Base-by-base conservation (phyloP, 1,140 invertebrate genomes). In the Drosophila tropicalis region DNA sequence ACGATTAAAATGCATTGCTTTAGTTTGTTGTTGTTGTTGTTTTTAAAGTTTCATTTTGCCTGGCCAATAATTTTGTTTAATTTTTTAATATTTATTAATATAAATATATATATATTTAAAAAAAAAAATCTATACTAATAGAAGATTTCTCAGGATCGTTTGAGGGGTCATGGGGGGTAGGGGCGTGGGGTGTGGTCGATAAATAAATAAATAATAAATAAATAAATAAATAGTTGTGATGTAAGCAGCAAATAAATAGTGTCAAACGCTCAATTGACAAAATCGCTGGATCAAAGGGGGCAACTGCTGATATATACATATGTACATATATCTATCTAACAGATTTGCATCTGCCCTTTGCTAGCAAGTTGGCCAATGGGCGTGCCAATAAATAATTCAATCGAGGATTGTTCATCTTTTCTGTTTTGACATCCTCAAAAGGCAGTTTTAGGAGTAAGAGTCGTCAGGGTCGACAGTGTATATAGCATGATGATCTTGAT, bases 281-380 rank as follows among this genome's bases (percentile, higher is more conserved):
- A 90, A 90, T 91, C 89, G 79, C 89, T 77, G 84, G 73, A 40
- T 83, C 90, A 90, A 91, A 91, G 89, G 90, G 77, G 47, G 61
- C 34, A 7, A 17, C 5, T 19, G 7, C 3, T 17, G 15, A 47
- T 17, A 19, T 17, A 47, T 17, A 47, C 10, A 19, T 17, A 19
- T 19, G 10, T 47, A 47, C 3, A 9, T 47, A 51, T 51, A 51
- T 10, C 12, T 44, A 44, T 3, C 9, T n/a, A 25, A 29, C 29
- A 6, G 29, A 36, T 65, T 12, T 36, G 9, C 15, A 36, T 12
- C 56, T 36, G 71, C 68, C 84, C 90, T 79, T 91, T 84, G 90
- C 82, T 91, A 91, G 90, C 90, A 91, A 91, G 90, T 90, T 65
- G 90, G 75, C 90, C 91, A 91, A 91, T 91, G 82, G 71, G 72